Evolutionary conservation across 2,797 vertebrate genomes (phyloP), one percentile per base, ranked within the genome.

Genomic region (Ptychadena robeensis): DNA sequence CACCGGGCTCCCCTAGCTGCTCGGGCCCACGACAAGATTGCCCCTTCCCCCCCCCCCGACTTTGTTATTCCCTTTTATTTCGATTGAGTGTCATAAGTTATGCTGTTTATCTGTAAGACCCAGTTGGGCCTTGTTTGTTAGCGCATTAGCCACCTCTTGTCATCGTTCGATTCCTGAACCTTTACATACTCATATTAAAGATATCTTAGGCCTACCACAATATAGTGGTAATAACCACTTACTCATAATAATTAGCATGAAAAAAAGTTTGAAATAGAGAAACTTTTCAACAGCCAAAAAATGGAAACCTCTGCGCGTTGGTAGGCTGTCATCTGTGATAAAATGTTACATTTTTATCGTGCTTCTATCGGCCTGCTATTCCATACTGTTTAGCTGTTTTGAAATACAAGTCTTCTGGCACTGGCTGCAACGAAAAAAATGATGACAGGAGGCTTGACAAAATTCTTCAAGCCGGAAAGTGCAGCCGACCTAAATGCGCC

Each of bases 331-430:
- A 66, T 44, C 73, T n/a, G 11, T 30, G 12, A 27, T 77, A 44
- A 32, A 66, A 65, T 32, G 61, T 34, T 66, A 48, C 37, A 3
- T 66, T 77, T 37, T 31, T 38, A 74, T 74, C 27, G 2, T 35
- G 38, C 38, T 48, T 53, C 2, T 77, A 66, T 48, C 63, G 48
- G 10, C 28, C 28, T 37, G 40, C 30, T 77, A 27, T n/a, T 68
- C 8, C 61, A 28, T 31, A 10, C 61, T 66, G 61, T 61, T 77
- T 10, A 10, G 34, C 37, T 48, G 32, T 48, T 77, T 38, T 48
- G 61, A 76, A 75, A 64, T 65, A 30, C 15, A 65, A 14, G n/a
- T 74, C 72, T 63, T 40, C 57, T 75, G 73, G 73, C 25, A 27
- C 25, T 12, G 15, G 6, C 27, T 77, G 28, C 28, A 4, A 11